phyloP scores from a whole-genome alignment of 2,113 vertebrate genomes.

The Gavia stellata region DNA sequence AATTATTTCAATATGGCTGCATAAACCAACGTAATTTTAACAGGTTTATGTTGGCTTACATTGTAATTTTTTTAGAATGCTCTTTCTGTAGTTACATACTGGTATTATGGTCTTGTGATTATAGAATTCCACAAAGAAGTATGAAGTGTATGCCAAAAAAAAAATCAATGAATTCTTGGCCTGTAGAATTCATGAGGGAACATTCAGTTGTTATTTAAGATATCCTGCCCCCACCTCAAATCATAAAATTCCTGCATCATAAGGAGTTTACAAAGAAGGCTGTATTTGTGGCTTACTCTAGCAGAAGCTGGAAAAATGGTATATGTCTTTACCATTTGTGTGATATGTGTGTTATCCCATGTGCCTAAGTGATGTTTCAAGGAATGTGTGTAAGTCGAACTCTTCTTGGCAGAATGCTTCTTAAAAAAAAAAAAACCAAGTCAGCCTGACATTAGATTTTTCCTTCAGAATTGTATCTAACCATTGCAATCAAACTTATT shows the following conservation, averaged over 20 bases:
- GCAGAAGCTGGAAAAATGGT: not conserved
- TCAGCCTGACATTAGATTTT: not conserved
- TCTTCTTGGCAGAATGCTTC: not conserved
- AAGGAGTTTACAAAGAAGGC: not conserved
- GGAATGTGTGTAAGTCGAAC: not conserved
- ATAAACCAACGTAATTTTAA: constrained; percentile 3
- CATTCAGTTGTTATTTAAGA: not conserved
- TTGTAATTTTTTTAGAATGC: not conserved
- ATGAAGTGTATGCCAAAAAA: not conserved
- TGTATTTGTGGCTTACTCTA: not conserved
- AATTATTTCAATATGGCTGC: constrained; percentile 1
- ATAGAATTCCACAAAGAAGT: not conserved
- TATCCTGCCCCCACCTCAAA: not conserved
- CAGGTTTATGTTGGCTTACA: constrained; percentile 38
- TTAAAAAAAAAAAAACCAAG: not conserved
- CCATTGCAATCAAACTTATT: not conserved
- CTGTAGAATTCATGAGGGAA: not conserved
- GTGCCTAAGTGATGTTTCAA: not conserved
- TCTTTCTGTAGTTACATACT: constrained; percentile 9
- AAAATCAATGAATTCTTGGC: constrained; percentile 13
- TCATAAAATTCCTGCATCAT: not conserved
- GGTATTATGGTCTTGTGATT: not conserved
- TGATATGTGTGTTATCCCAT: not conserved
- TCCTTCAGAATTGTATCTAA: not conserved
- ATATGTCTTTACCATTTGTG: not conserved